Percentiles rank a stretch among this genome's conserved stretches.
phyloP scores from a whole-genome alignment of 2,113 vertebrate genomes.

The Clarias macrocephalus region DNA sequence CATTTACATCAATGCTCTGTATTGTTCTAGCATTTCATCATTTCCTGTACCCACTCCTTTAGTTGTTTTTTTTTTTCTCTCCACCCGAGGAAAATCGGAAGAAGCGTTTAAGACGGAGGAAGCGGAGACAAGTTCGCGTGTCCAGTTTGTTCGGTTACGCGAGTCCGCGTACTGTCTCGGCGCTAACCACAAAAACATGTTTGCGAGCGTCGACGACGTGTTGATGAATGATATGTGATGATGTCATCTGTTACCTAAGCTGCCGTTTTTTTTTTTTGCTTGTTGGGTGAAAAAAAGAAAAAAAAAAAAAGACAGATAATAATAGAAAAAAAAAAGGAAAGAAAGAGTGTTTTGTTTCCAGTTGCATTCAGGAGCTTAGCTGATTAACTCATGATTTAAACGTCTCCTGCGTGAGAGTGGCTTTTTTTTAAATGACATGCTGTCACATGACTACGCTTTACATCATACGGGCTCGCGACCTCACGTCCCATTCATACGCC shows the following conservation, averaged over 20 bases:
- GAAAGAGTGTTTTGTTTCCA: neutral
- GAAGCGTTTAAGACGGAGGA: neutral
- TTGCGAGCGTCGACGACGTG: neutral
- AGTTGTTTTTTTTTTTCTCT: neutral
- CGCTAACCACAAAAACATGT: neutral
- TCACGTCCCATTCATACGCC: slow-evolving; percentile 9
- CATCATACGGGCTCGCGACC: slow-evolving; percentile 1
- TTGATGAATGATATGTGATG: neutral
- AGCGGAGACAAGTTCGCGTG: neutral
- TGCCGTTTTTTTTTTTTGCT: neutral
- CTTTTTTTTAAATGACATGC: neutral
- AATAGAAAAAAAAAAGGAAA: neutral
- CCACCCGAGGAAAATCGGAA: neutral
- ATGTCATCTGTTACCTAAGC: neutral
- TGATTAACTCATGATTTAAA: neutral
- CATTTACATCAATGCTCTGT: neutral
- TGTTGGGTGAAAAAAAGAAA: neutral
- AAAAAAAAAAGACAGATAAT: too few species aligned
- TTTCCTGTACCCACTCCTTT: neutral
- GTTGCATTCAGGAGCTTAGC: neutral
- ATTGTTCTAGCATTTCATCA: slow-evolving; percentile 13
- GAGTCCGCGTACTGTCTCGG: neutral
- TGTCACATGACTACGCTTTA: neutral
- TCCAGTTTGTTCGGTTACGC: neutral
- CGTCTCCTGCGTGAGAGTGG: neutral